Evolutionary conservation across 2,888 invertebrate species (phyloP).

Genomic region (Thera obeliscata): DNA sequence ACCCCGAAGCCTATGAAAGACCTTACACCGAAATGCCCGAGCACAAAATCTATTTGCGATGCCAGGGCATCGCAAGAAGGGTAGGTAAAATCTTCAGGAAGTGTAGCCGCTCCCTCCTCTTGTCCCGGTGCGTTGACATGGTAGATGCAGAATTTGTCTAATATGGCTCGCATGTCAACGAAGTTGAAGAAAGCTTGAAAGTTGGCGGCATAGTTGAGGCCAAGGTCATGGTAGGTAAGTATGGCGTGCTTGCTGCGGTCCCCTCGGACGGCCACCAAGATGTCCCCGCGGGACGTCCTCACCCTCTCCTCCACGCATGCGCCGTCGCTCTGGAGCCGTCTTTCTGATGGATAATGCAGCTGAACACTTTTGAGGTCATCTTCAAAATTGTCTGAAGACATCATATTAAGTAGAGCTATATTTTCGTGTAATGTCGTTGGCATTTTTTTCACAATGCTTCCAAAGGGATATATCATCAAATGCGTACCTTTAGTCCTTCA

Average conservation of each 20-base stretch:
- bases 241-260: slow-evolving; percentile 96
- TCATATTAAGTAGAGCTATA: slow-evolving; percentile 86
- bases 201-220: slow-evolving; percentile 97
- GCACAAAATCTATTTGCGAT: slow-evolving; percentile 94
- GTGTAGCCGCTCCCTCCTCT: slow-evolving; percentile 96
- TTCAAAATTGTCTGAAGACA: slow-evolving; percentile 92
- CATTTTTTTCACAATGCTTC: slow-evolving; percentile 60
- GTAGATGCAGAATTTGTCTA: slow-evolving; percentile 98
- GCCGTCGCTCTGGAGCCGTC: slow-evolving; percentile 82
- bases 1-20: slow-evolving; percentile 98
- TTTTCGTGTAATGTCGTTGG: slow-evolving; percentile 76
- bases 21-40: slow-evolving; percentile 95
- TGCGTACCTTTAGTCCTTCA: slow-evolving; percentile 31
- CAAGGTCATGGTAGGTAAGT: slow-evolving; percentile 99
- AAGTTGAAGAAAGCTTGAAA: slow-evolving; percentile 98
- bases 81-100: slow-evolving; percentile 95
- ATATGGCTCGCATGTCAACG: slow-evolving; percentile 93
- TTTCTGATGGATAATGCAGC: slow-evolving; percentile 92
- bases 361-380: slow-evolving; percentile 96
- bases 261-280: slow-evolving; percentile 97
- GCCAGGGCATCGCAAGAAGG: slow-evolving; percentile 98
- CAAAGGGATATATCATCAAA: slow-evolving; percentile 50
- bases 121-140: slow-evolving; percentile 99
- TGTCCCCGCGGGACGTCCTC: slow-evolving; percentile 94
- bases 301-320: slow-evolving; percentile 89